Base-by-base conservation (phyloP, 2,797 vertebrate genomes). In the Manis pentadactyla region DNA sequence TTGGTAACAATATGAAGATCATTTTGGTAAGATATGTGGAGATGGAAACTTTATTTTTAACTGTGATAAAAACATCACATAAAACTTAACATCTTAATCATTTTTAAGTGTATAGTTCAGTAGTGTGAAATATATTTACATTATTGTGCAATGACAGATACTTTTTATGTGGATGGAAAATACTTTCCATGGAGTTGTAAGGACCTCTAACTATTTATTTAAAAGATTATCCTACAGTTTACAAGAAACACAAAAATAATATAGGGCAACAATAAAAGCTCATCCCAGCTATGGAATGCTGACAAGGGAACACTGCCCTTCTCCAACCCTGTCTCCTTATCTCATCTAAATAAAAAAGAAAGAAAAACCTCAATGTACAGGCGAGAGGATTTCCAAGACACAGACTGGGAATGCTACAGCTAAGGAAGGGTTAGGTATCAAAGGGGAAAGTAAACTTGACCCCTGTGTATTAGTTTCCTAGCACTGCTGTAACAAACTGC, bases 1-100 rank as follows among this genome's bases (percentile, higher is more conserved):
- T 86, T 99, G 99, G 98, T 97, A 98, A 74, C 92, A 99, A 81
- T 98, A 98, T n/a, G n/a, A n/a, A n/a, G n/a, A n/a, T n/a, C n/a
- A n/a, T n/a, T n/a, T n/a, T 4, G 98, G 98, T 99, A 97, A 96
- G 82, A 51, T 87, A 2, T 59, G 5, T 93, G 19, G 25, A 51
- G n/a, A 49, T 29, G 90, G 25, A 77, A 53, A 75, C n/a, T 63
- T 95, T 89, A 39, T 90, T n/a, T 64, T 51, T 82, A 79, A 83
- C 85, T 71, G 29, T 81, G 81, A 53, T 87, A 31, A 61, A 77
- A 84, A 95, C 53, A 34, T 31, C n/a, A n/a, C 49, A 59, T 90
- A 69, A 87, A 90, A 95, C 81, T n/a, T 93, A 88, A 27, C 27
- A 46, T 85, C 49, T 53, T 85, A 66, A 78, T 2, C 21, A 79